Evolutionary conservation across 92 coral and sea anemone species (phyloP), one percentile per base, ranked within the genome.

Genomic region (Zoanthus solanderi): DNA sequence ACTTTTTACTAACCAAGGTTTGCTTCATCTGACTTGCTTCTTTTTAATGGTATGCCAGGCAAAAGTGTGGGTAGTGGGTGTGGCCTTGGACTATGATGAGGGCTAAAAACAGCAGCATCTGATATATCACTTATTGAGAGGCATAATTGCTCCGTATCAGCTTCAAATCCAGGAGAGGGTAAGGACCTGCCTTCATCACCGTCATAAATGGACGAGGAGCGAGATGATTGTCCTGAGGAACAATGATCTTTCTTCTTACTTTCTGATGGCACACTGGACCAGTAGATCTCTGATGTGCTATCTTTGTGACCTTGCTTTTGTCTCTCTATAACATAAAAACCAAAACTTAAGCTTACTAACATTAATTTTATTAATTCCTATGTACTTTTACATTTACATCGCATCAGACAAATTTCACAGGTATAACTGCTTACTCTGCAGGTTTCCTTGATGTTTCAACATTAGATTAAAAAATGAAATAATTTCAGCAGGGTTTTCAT

Each of bases 291-390:
- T 13, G 94, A 94, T 6, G 98, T 89, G 78, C 95, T 94, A 72
- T 94, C 97, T 79, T 97, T 97, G 83, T 92, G 96, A 0, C 99
- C 99, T 78, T 95, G 98, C 79, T 91, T 95, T 68, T 94, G 98
- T 69, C 96, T 91, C 74, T 97, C 99, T 97, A 71, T n/a, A 85
- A 68, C 48, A 17, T 23, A 18, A 56, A 63, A 48, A 13, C 44
- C 23, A 58, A 58, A 12, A 58, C 6, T 1, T 18, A 17, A 37
- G 42, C 42, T 37, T 37, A 37, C 42, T 37, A 4, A 37, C 2
- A 37, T 37, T 37, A 37, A 37, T 37, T 37, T 37, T 2, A 2
- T 37, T 37, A 2, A 37, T 37, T 37, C 42, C 42, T 37, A 23
- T 23, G 23, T 23, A 37, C 42, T 4, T 4, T 37, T 37, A 37